Evolutionary conservation across 2,797 vertebrate species (phyloP), one percentile per base, ranked within the genome.

Genomic region (Heteromormyrus szaboi): DNA sequence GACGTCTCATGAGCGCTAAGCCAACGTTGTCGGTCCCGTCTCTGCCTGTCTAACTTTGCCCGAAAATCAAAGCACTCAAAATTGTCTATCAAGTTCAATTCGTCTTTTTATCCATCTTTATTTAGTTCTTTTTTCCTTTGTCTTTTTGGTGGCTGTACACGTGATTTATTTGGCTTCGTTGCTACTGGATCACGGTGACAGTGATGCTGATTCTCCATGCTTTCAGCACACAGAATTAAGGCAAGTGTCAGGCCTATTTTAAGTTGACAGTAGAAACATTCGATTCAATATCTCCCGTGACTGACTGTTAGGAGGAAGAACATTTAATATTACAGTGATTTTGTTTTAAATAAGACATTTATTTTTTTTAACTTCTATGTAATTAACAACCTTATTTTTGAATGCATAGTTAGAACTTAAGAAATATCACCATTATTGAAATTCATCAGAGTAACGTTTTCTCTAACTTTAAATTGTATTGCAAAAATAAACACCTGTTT

Each of bases 171-270:
- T 46, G 41, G 41, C 14, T 44, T 11, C 8, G 8, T 46, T 46
- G 37, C 41, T 81, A 44, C 33, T 33, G 29, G 4, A 29, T 72
- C 37, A 44, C 19, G 41, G 19, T 44, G 76, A n/a, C 76, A 79
- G 37, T 3, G 72, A 79, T n/a, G 19, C 41, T 3, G 19, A 46
- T 46, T 46, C 44, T 84, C 59, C 48, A 29, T 17, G 46, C 51
- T 53, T 33, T 50, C 9, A 0, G 12, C 50, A 85, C 5, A 17
- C 83, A 17, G 7, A 85, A 85, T 29, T 29, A 46, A 50, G 50
- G 76, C 12, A 11, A 50, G 29, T 88, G 88, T 88, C 88, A 46
- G 50, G n/a, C n/a, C 50, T 68, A 29, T 87, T 72, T 68, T 14
- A 81, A 25, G 41, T 7, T 33, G 72, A 37, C n/a, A 59, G 48